Evolutionary conservation across 2,888 invertebrate genomes (phyloP).

Genomic region (Oxyteleia sp.): DNA sequence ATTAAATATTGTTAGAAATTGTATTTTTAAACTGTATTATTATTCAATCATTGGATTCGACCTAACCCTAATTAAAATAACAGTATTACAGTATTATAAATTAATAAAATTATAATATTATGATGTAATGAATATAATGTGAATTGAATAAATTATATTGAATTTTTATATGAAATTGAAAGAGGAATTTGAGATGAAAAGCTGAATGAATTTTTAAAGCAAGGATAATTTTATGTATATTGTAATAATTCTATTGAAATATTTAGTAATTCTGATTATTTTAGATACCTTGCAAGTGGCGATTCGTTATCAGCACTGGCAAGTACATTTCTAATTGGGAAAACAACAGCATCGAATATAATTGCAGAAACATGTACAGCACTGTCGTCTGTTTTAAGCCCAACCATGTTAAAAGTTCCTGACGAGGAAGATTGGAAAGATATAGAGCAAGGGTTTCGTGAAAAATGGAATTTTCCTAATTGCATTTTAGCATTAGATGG

Average conservation of each 20-base stretch:
- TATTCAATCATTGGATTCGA: no score
- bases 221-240: neutral
- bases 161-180: no score
- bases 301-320: neutral
- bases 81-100: no score
- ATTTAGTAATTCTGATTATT: neutral
- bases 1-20: no score
- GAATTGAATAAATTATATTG: no score
- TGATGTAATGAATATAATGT: no score
- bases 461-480: constrained; percentile 38
- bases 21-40: no score
- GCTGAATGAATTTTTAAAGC: no score
- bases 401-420: constrained; percentile 7
- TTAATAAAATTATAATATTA: no score
- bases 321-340: constrained; percentile 5
- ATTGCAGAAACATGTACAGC: constrained; percentile 20
- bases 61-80: no score
- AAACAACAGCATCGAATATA: constrained; percentile 14
- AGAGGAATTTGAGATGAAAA: no score
- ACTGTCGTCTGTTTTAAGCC: constrained; percentile 11
- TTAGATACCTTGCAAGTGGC: constrained; percentile 11
- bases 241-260: neutral
- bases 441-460: constrained; percentile 21
- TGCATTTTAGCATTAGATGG: constrained; percentile 31
- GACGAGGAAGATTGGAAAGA: constrained; percentile 7